Percentiles rank a stretch among this genome's conserved stretches.
These are phyloP conservation scores for Catotricha subobsoleta DNA, from an alignment of 2,888 invertebrate species.

Conservation along the genomic window DNA sequence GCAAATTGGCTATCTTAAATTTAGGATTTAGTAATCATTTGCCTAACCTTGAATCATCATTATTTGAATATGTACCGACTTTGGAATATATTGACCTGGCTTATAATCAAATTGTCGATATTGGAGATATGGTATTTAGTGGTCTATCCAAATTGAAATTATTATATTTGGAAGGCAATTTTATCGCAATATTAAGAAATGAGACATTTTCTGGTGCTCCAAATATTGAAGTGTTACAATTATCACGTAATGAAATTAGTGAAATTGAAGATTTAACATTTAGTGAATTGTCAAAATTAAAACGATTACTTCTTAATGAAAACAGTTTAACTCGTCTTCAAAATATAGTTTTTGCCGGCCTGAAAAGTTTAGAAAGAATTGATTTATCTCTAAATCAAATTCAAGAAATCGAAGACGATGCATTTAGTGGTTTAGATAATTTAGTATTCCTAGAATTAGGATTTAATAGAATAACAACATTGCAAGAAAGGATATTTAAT, in stretches of 20 bases:
- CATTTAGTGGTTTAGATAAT: background rate
- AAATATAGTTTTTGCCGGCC: background rate
- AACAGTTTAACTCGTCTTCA: background rate
- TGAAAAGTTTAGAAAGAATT: background rate
- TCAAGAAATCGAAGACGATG: background rate
- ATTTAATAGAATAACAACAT: background rate
- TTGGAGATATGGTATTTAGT: background rate
- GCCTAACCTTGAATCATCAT: background rate
- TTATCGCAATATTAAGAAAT: background rate
- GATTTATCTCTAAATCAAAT: slow-evolving; percentile 4
- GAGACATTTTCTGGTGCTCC: background rate
- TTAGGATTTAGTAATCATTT: background rate
- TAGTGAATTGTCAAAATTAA: background rate
- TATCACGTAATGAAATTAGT: background rate
- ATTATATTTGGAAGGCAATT: background rate
- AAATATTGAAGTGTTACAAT: background rate
- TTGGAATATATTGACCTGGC: background rate
- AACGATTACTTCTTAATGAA: background rate
- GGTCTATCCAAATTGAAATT: background rate
- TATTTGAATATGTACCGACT: background rate
- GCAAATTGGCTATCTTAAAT: background rate
- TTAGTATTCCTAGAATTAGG: background rate
- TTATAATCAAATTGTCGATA: background rate
- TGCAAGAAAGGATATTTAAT: background rate
- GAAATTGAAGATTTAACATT: background rate